These are phyloP conservation scores for Patella caerulea DNA, from an alignment of 2,888 invertebrate genomes.

Conservation along the genomic window DNA sequence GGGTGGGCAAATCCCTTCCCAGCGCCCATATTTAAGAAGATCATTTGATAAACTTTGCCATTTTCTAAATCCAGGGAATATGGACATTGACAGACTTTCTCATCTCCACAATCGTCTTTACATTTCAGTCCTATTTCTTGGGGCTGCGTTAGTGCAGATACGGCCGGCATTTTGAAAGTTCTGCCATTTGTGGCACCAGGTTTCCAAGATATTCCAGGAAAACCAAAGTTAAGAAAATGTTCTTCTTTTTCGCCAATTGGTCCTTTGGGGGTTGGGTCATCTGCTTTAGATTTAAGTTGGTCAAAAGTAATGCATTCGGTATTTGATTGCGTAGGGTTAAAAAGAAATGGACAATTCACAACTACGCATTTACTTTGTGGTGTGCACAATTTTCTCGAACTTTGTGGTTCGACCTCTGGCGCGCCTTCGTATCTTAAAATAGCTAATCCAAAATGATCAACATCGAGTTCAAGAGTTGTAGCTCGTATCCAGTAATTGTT, in stretches of 20 bases:
- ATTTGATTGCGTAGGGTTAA: slow-evolving; percentile 25
- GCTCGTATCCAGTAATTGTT: slow-evolving; percentile 4
- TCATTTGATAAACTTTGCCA: slow-evolving; percentile 53
- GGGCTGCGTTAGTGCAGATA: slow-evolving; percentile 51
- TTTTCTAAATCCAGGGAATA: slow-evolving; percentile 43
- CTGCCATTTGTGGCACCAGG: slow-evolving; percentile 55
- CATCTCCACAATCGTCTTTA: slow-evolving; percentile 42
- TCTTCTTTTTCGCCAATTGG: slow-evolving; percentile 44
- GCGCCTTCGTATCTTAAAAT: slow-evolving; percentile 29
- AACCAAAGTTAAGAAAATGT: slow-evolving; percentile 61
- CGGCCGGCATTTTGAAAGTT: slow-evolving; percentile 42
- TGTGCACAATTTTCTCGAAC: slow-evolving; percentile 35
- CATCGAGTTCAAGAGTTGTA: background rate
- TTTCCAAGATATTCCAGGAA: slow-evolving; percentile 46
- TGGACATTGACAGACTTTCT: slow-evolving; percentile 51
- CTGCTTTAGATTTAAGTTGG: slow-evolving; percentile 27
- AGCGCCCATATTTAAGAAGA: slow-evolving; percentile 51
- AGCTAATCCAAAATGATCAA: slow-evolving; percentile 7
- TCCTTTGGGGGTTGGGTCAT: slow-evolving; percentile 34
- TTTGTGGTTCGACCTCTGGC: background rate
- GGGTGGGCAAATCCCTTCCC: slow-evolving; percentile 58
- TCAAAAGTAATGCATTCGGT: slow-evolving; percentile 39
- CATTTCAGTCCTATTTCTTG: slow-evolving; percentile 39
- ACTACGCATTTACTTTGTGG: slow-evolving; percentile 33
- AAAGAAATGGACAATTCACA: slow-evolving; percentile 50